Evolutionary conservation across 2,113 vertebrate genomes (phyloP).

Genomic region (Ploceus nigricollis): DNA sequence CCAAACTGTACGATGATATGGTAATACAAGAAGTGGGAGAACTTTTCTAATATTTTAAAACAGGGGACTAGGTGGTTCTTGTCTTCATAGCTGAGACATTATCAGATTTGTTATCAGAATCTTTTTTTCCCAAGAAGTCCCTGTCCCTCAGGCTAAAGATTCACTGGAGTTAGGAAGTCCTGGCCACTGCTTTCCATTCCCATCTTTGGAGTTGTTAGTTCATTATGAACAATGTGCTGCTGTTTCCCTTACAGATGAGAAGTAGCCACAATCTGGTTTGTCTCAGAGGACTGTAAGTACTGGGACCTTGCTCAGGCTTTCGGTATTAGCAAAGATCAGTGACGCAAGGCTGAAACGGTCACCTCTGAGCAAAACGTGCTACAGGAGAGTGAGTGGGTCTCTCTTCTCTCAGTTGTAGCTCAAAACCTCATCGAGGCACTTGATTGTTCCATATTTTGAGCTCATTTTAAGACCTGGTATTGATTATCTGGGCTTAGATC

Average conservation of each 20-base stretch:
- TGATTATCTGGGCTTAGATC: not conserved
- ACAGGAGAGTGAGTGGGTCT: not conserved
- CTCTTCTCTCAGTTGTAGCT: not conserved
- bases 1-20: not conserved
- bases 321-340: not conserved
- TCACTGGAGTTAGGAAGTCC: not conserved
- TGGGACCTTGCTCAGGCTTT: not conserved
- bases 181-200: not conserved
- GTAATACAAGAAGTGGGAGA: not conserved
- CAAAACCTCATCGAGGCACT: not conserved
- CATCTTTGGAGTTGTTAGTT: not conserved
- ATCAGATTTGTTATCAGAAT: not conserved
- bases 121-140: not conserved
- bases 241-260: not conserved
- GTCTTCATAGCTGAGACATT: not conserved
- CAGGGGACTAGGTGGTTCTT: not conserved
- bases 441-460: not conserved
- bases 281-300: not conserved
- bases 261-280: not conserved
- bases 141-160: not conserved
- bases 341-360: not conserved
- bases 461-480: not conserved
- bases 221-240: not conserved
- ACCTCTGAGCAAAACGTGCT: not conserved
- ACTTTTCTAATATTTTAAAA: not conserved